These are phyloP conservation scores for Paralvinella palmiformis DNA, from an alignment of 1,140 invertebrate species.

Conservation along the genomic window DNA sequence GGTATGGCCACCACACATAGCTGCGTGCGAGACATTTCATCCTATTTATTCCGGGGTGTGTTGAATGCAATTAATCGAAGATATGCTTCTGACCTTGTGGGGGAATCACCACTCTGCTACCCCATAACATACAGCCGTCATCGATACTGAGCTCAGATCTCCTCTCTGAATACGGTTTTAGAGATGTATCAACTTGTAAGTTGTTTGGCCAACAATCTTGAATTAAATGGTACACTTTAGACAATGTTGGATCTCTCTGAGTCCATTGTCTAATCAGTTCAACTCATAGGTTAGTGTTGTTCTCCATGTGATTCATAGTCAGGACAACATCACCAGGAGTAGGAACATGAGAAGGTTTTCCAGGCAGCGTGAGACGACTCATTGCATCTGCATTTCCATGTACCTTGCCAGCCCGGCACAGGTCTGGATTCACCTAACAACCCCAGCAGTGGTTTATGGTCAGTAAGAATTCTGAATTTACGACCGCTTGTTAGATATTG, in stretches of 20 bases:
- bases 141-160: background rate
- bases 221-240: background rate
- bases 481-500: slow-evolving; percentile 50
- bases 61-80: background rate
- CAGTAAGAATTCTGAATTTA: slow-evolving; percentile 29
- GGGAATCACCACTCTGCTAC: slow-evolving; percentile 2
- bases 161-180: background rate
- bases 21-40: no score
- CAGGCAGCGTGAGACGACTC: slow-evolving; percentile 24
- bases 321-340: no score
- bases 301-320: background rate
- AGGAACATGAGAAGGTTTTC: no score
- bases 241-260: background rate
- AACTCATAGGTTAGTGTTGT: background rate
- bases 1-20: no score
- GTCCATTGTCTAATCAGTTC: background rate
- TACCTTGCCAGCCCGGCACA: slow-evolving; percentile 33
- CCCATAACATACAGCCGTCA: slow-evolving; percentile 2
- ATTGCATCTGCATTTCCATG: slow-evolving; percentile 33
- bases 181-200: background rate
- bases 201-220: background rate
- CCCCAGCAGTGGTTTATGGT: slow-evolving; percentile 39
- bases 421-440: slow-evolving; percentile 27
- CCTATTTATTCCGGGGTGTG: background rate
- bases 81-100: background rate